Base-by-base conservation (phyloP, 2,888 invertebrate species). In the Hypsopygia costalis region DNA sequence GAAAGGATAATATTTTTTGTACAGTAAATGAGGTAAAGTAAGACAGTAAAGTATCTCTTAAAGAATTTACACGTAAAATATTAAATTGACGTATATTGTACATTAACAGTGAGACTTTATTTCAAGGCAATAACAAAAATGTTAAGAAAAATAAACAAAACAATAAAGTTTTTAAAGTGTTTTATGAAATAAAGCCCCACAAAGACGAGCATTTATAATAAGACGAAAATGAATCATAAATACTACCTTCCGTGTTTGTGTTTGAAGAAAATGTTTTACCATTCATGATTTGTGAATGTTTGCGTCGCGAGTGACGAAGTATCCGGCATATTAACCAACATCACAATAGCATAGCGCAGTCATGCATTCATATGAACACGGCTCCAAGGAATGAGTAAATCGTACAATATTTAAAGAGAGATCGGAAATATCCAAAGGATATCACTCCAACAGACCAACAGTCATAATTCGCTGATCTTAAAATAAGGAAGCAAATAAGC, bases 341-440 rank as follows among this genome's bases (percentile, higher is more conserved):
- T 74, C 76, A 79, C 75, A 72, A 76, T 72, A 77, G 67, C 77
- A 70, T 77, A 70, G 71, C 66, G 63, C 68, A 64, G 55, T 73
- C 86, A 87, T 88, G 87, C 85, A 82, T 74, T 76, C 79, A 62
- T 66, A 63, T 74, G 77, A 78, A 70, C 68, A 78, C 73, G 58
- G 62, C 55, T 73, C 79, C 82, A 78, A 83, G 83, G 81, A 85
- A 87, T 85, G 85, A 87, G 85, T 81, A 85, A 71, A 61, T 78
- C 76, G 33, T 39, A 39, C 51, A 40, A 47, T 41, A 44, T 41
- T 40, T 30, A 59, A 57, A 58, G 56, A 52, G 46, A 49, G 43
- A 51, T 48, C 52, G 52, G 52, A 54, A 52, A 55, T 58, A 49
- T 53, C 55, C 47, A 58, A 54, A 50, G 45, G 53, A 56, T 49